phyloP scores from a whole-genome alignment of 1,140 invertebrate genomes.

The Saccostrea cuccullata region DNA sequence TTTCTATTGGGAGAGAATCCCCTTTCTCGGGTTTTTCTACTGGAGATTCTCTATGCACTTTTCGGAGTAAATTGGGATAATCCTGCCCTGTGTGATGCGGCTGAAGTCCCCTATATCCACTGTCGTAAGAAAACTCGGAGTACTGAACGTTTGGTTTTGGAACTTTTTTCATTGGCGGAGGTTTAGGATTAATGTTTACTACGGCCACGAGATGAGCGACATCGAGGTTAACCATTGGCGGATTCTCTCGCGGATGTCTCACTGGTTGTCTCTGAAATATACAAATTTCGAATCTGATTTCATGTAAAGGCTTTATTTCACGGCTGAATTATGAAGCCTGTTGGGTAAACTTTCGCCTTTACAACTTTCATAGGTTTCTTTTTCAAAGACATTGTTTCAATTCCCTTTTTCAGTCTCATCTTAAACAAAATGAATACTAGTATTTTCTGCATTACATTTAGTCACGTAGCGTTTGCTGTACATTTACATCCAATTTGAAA shows the following conservation, averaged over 20 bases:
- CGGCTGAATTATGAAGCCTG: too few relatives aligned
- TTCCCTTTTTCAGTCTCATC: too few relatives aligned
- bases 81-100: neutral
- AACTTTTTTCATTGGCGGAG: constrained; percentile 21
- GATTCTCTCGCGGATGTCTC: neutral
- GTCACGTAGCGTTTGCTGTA: neutral
- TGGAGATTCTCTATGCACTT: constrained; percentile 13
- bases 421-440: too few relatives aligned
- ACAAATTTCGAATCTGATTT: neutral
- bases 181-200: constrained; percentile 16
- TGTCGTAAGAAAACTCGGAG: neutral
- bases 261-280: neutral
- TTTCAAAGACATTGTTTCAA: too few relatives aligned
- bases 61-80: constrained; percentile 1
- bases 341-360: too few relatives aligned
- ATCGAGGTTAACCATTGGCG: neutral
- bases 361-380: too few relatives aligned
- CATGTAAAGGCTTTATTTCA: neutral
- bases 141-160: constrained; percentile 4
- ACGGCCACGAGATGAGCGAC: constrained; percentile 8
- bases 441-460: too few relatives aligned
- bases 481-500: neutral
- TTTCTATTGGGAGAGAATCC: neutral
- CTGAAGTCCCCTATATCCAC: neutral
- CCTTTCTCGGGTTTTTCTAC: neutral